Evolutionary conservation across 1,140 invertebrate species (phyloP), one percentile per base, ranked within the genome.

Genomic region (Hylaeus volcanicus): DNA sequence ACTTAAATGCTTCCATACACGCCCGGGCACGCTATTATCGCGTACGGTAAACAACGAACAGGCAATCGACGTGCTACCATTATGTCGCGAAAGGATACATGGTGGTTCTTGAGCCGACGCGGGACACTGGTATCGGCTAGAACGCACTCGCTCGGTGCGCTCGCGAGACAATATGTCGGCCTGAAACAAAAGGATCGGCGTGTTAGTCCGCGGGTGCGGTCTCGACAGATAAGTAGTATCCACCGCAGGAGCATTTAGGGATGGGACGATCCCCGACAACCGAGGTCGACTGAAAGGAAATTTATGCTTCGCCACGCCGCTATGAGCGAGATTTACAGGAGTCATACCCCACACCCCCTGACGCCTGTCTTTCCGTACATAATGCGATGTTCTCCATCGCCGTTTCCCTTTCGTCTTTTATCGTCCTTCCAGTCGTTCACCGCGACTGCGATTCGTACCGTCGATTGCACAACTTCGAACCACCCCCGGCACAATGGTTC

Each of bases 281-380:
- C 65, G 48, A 85, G 69, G 51, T 81, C 71, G 83, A 70, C 53
- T 63, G 63, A 83, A 83, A 83, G 81, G 80, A 84, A 86, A 86
- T 86, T 86, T 86, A 86, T 86, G 83, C 85, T 73, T 86, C 80
- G 76, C 85, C 84, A 86, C 75, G 84, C 48, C 61, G 74, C 61
- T 71, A 82, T 55, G 41, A 8, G 15, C 63, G 63, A 86, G 76
- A 77, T 80, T 86, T 85, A 85, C 74, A 74, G 70, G 65, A 14
- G 65, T 63, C 51, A 5, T 41, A 53, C 48, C 60, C 61, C 48
- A 43, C 15, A 1, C 5, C 48, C 2, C 15, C 9, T 43, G 77
- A 72, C 26, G 45, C 8, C 9, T 51, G 51, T 51, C 51, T 85
- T 76, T 78, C 61, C 55, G 78, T 66, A 82, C 43, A 82, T 75